These are phyloP conservation scores for Eupithecia inturbata DNA, from an alignment of 2,888 invertebrate species.

Conservation along the genomic window DNA sequence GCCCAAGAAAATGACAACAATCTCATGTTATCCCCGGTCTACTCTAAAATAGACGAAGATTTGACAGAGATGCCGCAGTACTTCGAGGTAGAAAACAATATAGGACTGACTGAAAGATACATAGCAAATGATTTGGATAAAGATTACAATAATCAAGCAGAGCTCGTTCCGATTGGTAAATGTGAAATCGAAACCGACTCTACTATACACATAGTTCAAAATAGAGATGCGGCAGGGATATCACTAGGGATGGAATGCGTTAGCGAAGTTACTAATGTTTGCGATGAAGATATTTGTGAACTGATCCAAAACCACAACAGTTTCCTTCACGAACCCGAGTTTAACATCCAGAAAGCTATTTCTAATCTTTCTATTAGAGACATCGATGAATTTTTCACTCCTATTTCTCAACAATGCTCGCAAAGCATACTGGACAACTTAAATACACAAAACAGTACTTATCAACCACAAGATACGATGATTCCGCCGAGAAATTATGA, in stretches of 20 bases:
- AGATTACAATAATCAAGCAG: not conserved
- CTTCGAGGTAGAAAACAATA: constrained; percentile 12
- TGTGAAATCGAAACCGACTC: not conserved
- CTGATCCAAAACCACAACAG: not conserved
- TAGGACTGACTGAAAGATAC: constrained; percentile 17
- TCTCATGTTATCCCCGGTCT: constrained; percentile 22
- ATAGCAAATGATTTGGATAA: constrained; percentile 7
- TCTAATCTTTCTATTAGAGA: constrained; percentile 47
- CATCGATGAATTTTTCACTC: constrained; percentile 15
- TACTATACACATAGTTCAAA: not conserved
- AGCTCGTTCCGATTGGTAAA: not conserved
- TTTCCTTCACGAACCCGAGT: constrained; percentile 16
- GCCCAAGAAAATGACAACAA: not conserved
- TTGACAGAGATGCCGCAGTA: constrained; percentile 34
- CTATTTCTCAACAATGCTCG: constrained; percentile 45
- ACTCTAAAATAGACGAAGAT: constrained; percentile 31
- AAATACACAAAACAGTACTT: constrained; percentile 9
- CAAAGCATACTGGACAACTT: constrained; percentile 51
- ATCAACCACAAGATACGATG: constrained; percentile 8
- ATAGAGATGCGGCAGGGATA: not conserved
- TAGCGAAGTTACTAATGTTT: constrained; percentile 43
- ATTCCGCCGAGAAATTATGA: not conserved
- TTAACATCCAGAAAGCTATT: constrained; percentile 43
- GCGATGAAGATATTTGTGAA: constrained; percentile 29
- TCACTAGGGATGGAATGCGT: not conserved